phyloP scores from a whole-genome alignment of 64 coral and sea anemone genomes.

The Porites australiensis region DNA sequence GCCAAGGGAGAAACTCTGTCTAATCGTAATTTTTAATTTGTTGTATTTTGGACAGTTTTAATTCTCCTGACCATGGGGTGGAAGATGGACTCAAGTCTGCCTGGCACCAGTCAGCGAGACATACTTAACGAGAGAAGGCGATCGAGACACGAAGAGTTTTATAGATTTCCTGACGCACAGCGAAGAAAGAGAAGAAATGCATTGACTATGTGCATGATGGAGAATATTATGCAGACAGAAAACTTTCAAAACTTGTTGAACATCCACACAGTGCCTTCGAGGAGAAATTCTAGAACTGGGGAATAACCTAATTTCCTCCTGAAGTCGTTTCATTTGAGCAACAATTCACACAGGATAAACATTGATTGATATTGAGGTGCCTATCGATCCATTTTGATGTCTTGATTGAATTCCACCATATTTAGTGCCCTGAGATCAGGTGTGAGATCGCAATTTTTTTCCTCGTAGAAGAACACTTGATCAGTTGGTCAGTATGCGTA shows the following conservation, averaged over 20 bases:
- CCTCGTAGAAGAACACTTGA: no score
- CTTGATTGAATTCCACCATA: no score
- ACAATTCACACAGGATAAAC: no score
- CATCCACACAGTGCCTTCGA: not conserved
- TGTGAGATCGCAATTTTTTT: no score
- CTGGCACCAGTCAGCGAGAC: not conserved
- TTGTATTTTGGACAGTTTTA: no score
- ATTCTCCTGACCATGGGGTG: slow-evolving; percentile 9
- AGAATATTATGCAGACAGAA: not conserved
- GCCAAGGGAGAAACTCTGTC: no score
- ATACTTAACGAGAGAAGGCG: not conserved
- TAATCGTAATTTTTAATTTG: no score
- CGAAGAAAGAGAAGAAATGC: not conserved
- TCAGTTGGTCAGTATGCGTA: no score
- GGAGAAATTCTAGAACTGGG: not conserved
- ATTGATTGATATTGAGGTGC: no score
- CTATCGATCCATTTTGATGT: no score
- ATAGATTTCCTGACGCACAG: not conserved
- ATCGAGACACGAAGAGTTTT: not conserved
- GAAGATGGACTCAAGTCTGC: not conserved
- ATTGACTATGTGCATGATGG: slow-evolving; percentile 1
- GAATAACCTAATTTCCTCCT: not conserved
- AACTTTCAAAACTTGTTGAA: slow-evolving; percentile 38
- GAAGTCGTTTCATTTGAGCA: not conserved
- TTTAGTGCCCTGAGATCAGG: no score